Evolutionary conservation across 53 echinoderm and acorn worm species (phyloP), one percentile per base, ranked within the genome.

Genomic region (Temnopleurus reevesii): DNA sequence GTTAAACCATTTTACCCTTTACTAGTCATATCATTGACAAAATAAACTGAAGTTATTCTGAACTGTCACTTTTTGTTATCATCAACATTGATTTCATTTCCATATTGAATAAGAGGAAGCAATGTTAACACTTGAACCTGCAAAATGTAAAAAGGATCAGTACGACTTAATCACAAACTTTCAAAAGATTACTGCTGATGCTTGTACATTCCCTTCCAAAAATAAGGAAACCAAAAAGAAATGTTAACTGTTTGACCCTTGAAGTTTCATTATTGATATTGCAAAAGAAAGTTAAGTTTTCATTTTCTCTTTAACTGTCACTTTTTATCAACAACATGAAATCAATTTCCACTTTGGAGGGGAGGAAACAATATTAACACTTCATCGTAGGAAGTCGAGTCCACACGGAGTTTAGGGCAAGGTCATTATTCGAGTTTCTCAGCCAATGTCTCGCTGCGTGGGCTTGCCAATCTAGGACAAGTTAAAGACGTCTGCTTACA

Each of bases 331-430:
- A 38, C 41, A 8, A 1, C 41, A n/a, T 71, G 2, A 41, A 71
- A 38, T 71, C 41, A 12, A 21, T 38, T 71, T n/a, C 41, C 21
- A 19, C 36, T n/a, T 1, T 41, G 36, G 41, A 71, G 21, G 5
- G 41, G 7, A 71, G 71, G 71, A 71, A 71, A 71, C 71, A 43
- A 71, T 71, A 9, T 43, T 71, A 71, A 71, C 71, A 71, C 71
- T 71, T 71, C 36, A 71, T 38, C 8, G 71, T 71, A 12, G 41
- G 36, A n/a, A 38, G 71, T 71, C 71, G 23, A 71, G 21, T 21
- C 2, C 71, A 41, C 71, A 2, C 8, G 43, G 71, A 41, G 71
- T 38, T 71, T 71, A 38, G 8, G 1, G 10, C 71, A 71, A 71
- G 71, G 71, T 71, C 71, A 71, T 38, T 43, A 41, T 71, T 41